phyloP scores from a whole-genome alignment of 2,797 vertebrate species.

The Characodon lateralis region DNA sequence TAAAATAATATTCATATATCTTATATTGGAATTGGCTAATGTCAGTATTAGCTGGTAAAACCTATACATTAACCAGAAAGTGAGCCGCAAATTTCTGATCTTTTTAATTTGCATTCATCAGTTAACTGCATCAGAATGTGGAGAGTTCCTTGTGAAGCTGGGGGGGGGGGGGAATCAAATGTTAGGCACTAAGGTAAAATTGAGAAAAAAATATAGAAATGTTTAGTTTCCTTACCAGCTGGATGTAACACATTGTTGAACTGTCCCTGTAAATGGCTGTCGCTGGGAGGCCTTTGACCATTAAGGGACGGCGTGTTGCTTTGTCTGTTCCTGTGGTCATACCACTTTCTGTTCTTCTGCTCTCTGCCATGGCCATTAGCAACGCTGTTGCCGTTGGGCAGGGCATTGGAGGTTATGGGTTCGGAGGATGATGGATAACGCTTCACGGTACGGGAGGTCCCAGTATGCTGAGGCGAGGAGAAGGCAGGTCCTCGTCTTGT shows the following conservation, averaged over 20 bases:
- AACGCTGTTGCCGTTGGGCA: conserved; percentile 76
- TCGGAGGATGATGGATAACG: conserved; percentile 86
- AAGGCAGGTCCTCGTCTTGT: conserved; percentile 83
- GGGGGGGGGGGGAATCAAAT: conserved; percentile 15
- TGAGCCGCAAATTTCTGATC: no score
- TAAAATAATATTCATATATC: no score
- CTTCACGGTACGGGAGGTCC: conserved; percentile 86
- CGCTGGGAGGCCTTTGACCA: conserved; percentile 51
- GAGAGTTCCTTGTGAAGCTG: conserved; percentile 49
- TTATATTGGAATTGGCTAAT: no score
- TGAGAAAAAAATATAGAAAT: not conserved
- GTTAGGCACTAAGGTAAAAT: not conserved
- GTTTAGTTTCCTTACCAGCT: conserved; percentile 77
- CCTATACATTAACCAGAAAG: no score
- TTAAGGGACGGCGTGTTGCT: conserved; percentile 35
- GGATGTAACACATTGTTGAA: conserved; percentile 74
- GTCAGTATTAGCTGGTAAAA: no score
- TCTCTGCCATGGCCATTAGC: conserved; percentile 26
- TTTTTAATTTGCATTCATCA: no score
- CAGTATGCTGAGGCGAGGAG: conserved; percentile 80
- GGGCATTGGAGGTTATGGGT: conserved; percentile 89
- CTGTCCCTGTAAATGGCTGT: conserved; percentile 61
- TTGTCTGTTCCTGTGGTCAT: conserved; percentile 60
- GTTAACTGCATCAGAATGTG: conserved; percentile 22
- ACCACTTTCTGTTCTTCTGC: conserved; percentile 37